Conservation (phyloP, 2,113 vertebrate genomes). For the Petrocephalus zakoni region DNA sequence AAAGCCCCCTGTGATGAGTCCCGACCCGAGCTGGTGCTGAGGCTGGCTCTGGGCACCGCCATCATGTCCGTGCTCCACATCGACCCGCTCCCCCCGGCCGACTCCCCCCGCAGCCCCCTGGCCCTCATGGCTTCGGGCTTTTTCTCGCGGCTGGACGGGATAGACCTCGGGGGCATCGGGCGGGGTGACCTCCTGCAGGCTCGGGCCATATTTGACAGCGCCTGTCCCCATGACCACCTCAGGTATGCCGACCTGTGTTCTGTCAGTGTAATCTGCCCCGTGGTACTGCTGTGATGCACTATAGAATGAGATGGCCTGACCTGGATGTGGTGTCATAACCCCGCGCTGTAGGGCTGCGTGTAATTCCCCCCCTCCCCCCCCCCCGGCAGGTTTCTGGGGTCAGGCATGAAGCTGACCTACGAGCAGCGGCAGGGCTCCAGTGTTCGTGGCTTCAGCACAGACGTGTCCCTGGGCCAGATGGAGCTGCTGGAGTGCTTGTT, state of each 20-base stretch:
- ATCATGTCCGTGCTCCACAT: slow-evolving; percentile 90
- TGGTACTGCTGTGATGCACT: neutral
- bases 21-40: slow-evolving; percentile 84
- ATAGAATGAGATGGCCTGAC: neutral
- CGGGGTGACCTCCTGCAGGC: slow-evolving; percentile 72
- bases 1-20: slow-evolving; percentile 88
- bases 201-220: slow-evolving; percentile 77
- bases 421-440: slow-evolving; percentile 81
- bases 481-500: slow-evolving; percentile 92
- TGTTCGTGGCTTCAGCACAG: slow-evolving; percentile 73
- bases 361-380: slow-evolving; percentile 9
- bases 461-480: slow-evolving; percentile 77
- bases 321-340: neutral
- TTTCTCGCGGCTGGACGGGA: slow-evolving; percentile 72
- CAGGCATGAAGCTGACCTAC: slow-evolving; percentile 77
- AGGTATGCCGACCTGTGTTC: slow-evolving; percentile 60
- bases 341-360: neutral
- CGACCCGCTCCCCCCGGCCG: slow-evolving; percentile 85
- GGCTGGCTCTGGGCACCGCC: slow-evolving; percentile 72
- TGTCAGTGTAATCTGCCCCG: neutral
- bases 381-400: slow-evolving; percentile 76
- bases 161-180: slow-evolving; percentile 66
- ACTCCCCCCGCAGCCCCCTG: slow-evolving; percentile 74
- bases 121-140: slow-evolving; percentile 81
- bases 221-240: slow-evolving; percentile 93